Evolutionary conservation across 2,113 vertebrate species (phyloP).

Genomic region (Lutjanus erythropterus): DNA sequence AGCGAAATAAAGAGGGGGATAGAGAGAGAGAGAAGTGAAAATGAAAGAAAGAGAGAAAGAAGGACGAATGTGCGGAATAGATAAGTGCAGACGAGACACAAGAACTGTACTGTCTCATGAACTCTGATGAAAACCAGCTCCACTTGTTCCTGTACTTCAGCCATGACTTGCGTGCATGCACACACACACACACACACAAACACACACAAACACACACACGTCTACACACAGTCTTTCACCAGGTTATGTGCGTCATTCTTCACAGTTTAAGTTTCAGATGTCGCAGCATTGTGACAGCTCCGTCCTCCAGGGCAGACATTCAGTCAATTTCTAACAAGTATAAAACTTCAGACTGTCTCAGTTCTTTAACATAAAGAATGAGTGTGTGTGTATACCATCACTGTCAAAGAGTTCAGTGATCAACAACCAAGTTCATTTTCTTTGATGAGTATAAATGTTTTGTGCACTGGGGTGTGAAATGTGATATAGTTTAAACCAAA

Average conservation of each 20-base stretch:
- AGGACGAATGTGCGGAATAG: slow-evolving; percentile 25
- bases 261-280: slow-evolving; percentile 46
- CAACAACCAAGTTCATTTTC: neutral
- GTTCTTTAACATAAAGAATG: slow-evolving; percentile 10
- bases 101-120: slow-evolving; percentile 63
- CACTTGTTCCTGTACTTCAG: slow-evolving; percentile 50
- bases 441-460: slow-evolving; percentile 7
- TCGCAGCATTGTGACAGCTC: slow-evolving; percentile 49
- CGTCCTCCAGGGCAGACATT: slow-evolving; percentile 41
- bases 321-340: slow-evolving; percentile 13
- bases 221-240: slow-evolving; percentile 25
- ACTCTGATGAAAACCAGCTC: slow-evolving; percentile 64
- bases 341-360: slow-evolving; percentile 31
- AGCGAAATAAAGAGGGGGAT: neutral
- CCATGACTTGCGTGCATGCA: slow-evolving; percentile 19
- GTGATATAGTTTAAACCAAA: neutral
- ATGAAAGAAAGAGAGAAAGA: neutral
- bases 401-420: slow-evolving; percentile 11
- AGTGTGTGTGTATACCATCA: neutral
- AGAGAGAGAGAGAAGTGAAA: slow-evolving; percentile 3
- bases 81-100: slow-evolving; percentile 54
- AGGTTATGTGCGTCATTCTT: slow-evolving; percentile 30
- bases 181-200: neutral
- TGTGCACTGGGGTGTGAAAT: neutral
- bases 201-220: neutral